Conservation (phyloP, 1,140 invertebrate genomes). For the Dendrolimus kikuchii region DNA sequence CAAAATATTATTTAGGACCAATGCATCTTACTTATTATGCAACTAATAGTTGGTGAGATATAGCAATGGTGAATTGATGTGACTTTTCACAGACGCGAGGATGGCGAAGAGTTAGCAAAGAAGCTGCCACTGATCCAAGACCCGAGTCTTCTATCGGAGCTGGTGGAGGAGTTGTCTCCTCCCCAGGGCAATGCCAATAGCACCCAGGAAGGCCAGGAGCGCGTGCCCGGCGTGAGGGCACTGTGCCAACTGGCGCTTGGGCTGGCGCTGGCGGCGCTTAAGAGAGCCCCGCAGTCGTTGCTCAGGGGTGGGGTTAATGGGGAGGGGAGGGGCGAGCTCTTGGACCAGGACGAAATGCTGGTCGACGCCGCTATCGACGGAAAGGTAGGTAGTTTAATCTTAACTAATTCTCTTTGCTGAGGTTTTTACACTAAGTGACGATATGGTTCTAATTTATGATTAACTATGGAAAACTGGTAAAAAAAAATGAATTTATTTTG, state of each 20-base stretch:
- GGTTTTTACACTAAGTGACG: no score
- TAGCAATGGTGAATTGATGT: no score
- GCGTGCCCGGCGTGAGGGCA: constrained; percentile 77
- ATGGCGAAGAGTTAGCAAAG: constrained; percentile 79
- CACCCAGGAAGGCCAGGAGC: constrained; percentile 61
- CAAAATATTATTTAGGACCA: no score
- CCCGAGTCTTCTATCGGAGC: constrained; percentile 74
- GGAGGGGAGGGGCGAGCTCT: constrained; percentile 37
- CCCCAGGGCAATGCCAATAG: constrained; percentile 33
- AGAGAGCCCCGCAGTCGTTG: constrained; percentile 70
- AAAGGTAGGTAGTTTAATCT: constrained; percentile 70
- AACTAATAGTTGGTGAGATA: no score
- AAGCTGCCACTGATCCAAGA: constrained; percentile 83
- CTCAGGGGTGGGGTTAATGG: constrained; percentile 19
- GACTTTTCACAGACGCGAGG: constrained; percentile 60
- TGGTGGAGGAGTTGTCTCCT: constrained; percentile 71
- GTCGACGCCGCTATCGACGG: constrained; percentile 84
- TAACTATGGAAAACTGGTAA: no score
- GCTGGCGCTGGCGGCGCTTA: constrained; percentile 85
- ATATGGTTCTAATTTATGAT: no score
- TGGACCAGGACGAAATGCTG: constrained; percentile 84
- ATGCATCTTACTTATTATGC: no score
- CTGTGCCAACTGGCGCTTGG: constrained; percentile 86
- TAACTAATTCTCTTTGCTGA: no score
- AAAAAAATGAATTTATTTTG: no score